phyloP scores from a whole-genome alignment of 2,113 vertebrate genomes.

The Strix uralensis region DNA sequence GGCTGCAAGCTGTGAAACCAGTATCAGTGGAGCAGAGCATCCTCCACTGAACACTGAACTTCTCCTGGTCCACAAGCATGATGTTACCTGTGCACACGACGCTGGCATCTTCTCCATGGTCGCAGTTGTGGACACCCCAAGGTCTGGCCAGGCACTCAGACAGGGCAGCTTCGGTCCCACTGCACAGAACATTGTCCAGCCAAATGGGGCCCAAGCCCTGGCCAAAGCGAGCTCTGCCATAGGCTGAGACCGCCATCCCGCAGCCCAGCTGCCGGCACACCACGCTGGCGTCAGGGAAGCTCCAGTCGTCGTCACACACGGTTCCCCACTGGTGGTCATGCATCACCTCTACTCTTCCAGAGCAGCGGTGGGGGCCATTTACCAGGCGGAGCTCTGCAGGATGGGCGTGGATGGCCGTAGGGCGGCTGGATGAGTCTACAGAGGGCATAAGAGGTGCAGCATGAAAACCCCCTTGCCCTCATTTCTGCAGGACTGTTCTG shows the following conservation, averaged over 20 bases:
- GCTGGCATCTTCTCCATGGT: background rate
- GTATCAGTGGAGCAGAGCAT: background rate
- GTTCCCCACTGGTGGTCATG: constrained; percentile 63
- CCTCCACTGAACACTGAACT: background rate
- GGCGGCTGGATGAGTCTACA: background rate
- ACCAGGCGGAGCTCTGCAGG: constrained; percentile 23
- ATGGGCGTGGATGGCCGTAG: fast-evolving
- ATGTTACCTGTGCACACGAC: background rate
- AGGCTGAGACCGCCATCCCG: background rate
- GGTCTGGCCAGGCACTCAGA: background rate
- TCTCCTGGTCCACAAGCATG: too few species aligned
- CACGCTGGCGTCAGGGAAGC: background rate
- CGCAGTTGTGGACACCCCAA: constrained; percentile 28
- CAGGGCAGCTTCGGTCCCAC: background rate
- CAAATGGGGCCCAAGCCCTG: background rate
- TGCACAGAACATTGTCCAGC: background rate
- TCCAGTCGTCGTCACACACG: constrained; percentile 49
- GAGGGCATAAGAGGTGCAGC: background rate
- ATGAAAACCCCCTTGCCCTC: background rate
- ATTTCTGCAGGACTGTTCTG: background rate
- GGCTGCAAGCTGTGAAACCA: background rate
- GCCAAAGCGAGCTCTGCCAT: background rate
- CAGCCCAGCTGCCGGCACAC: constrained; percentile 48
- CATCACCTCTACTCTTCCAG: constrained; percentile 67
- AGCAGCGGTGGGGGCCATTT: constrained; percentile 4